Base-by-base conservation (phyloP, 2,113 vertebrate species). In the Turnix velox region DNA sequence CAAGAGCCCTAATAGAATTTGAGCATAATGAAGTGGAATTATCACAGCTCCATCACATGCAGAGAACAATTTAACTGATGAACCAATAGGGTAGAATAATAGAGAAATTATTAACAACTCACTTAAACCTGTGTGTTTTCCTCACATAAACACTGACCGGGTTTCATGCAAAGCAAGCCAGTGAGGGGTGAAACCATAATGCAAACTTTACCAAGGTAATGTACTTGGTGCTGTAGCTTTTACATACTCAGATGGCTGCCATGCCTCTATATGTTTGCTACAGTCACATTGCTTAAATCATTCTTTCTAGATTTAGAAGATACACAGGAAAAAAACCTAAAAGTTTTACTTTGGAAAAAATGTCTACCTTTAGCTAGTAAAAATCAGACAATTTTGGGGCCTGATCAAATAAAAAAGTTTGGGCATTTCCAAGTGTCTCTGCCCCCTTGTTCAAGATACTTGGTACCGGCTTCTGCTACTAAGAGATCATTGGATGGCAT, bases 11-110 rank as follows among this genome's bases (percentile, higher is more conserved):
- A 18, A 6, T 1, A 83, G 80, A 75, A 84, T 55, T 74, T 9
- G 2, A 52, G 61, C 0, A 9, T 67, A 87, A 25, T 30, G 59
- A 83, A 59, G 46, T 57, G 58, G 45, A 90, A 90, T 49, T 87
- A 82, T 25, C 91, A 71, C 75, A 79, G 71, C 84, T 66, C 59
- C 88, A 63, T 27, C 45, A 58, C 77, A 91, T 8, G 20, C 77
- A 84, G 35, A 61, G 45, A 87, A 31, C 69, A 76, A 84, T 24
- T 88, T 35, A 77, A 84, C 79, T 87, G 80, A 95, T 76, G 68
- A 90, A 84, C 31, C 46, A 59, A 35, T 20, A 19, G 58, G n/a
- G 19, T n/a, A 57, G 91, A 93, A 67, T 40, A 61, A 51, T 65
- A 59, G 49, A 35, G 40, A 45, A 90, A 81, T 66, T 48, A 94